A percentile compares a stretch with the other conserved stretches of the same genome.
Evolutionary conservation across 2,797 vertebrate species (phyloP).

Genomic region (Masticophis lateralis): DNA sequence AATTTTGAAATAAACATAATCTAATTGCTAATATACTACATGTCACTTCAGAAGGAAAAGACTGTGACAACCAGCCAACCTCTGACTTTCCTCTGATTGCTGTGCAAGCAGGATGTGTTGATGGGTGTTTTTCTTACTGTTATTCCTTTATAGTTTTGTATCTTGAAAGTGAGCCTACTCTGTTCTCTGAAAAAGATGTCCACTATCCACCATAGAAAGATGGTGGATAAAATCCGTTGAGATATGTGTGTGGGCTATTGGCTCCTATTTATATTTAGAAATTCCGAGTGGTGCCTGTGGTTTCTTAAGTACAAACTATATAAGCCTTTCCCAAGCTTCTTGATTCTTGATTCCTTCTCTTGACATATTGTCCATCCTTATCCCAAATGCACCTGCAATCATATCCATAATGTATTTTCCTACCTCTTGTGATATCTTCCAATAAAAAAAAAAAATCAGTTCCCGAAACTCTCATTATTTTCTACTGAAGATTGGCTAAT

Average conservation of each 20-base stretch:
- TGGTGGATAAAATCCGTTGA: background rate
- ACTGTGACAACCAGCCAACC: background rate
- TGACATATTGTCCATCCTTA: background rate
- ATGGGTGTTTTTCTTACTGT: background rate
- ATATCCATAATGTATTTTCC: background rate
- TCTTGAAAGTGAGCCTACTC: background rate
- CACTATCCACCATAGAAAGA: background rate
- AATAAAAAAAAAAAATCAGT: background rate
- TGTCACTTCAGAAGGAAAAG: background rate
- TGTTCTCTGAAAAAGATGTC: background rate
- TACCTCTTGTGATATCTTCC: background rate
- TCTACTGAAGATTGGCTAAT: constrained; percentile 14
- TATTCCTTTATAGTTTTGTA: background rate
- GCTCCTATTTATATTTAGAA: background rate
- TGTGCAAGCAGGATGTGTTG: background rate
- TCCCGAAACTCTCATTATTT: constrained; percentile 14
- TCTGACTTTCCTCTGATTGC: background rate
- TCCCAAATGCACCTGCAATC: background rate
- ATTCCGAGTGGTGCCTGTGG: background rate
- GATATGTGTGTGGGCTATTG: background rate
- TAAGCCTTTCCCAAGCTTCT: background rate
- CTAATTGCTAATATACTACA: background rate
- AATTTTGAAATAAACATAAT: background rate
- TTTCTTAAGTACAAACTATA: background rate
- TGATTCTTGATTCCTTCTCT: background rate